Evolutionary conservation across 2,888 invertebrate species (phyloP).

Genomic region (Lagria hirta): DNA sequence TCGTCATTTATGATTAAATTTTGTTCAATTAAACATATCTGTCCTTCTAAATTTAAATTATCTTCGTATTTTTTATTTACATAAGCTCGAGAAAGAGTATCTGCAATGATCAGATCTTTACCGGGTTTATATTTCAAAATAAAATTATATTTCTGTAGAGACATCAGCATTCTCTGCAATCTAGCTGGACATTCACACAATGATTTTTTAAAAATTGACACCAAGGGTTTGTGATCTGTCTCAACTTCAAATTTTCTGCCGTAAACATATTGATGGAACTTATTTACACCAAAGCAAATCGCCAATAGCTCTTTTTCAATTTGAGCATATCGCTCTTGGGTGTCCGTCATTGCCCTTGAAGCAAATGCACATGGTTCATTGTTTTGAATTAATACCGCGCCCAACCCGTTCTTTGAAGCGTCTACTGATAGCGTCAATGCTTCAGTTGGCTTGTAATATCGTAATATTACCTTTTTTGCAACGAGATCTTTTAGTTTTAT

Average conservation of each 20-base stretch:
- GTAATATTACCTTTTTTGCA: background rate
- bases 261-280: slow-evolving; percentile 30
- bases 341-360: slow-evolving; percentile 16
- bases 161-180: slow-evolving; percentile 23
- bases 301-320: slow-evolving; percentile 38
- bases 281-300: slow-evolving; percentile 35
- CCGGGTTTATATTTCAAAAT: slow-evolving; percentile 23
- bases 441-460: slow-evolving; percentile 10
- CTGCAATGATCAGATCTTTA: slow-evolving; percentile 25
- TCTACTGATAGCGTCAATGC: slow-evolving; percentile 15
- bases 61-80: background rate
- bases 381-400: slow-evolving; percentile 21
- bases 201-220: slow-evolving; percentile 22
- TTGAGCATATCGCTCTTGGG: slow-evolving; percentile 34
- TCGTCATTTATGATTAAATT: background rate
- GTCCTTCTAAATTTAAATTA: slow-evolving; percentile 1
- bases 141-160: slow-evolving; percentile 22
- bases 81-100: slow-evolving; percentile 22
- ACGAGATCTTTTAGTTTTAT: slow-evolving; percentile 9
- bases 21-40: background rate
- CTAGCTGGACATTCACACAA: slow-evolving; percentile 19
- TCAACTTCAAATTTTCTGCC: slow-evolving; percentile 26
- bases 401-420: slow-evolving; percentile 13
- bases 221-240: slow-evolving; percentile 29
- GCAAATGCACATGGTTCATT: slow-evolving; percentile 11